Evolutionary conservation across 2,113 vertebrate genomes (phyloP), one percentile per base, ranked within the genome.

Genomic region (Sander lucioperca): DNA sequence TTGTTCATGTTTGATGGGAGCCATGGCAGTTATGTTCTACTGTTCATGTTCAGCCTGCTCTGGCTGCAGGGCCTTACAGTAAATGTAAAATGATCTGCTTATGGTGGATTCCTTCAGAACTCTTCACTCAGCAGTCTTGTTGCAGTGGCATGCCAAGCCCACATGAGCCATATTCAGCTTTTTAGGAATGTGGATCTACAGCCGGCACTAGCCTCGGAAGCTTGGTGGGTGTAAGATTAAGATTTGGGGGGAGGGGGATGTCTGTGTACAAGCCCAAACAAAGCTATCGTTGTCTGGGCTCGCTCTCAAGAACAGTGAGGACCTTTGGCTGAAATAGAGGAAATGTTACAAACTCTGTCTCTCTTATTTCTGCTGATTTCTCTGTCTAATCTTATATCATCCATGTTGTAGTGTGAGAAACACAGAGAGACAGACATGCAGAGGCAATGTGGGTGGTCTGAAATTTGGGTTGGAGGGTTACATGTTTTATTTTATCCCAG

Each of bases 191-290:
- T 86, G 80, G 82, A 87, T 91, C 80, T 67, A 83, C 15, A 58
- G 89, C 82, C 81, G 86, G 85, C 82, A 51, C 85, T 80, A 83
- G 87, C 83, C 69, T 87, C 16, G 47, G 79, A 91, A 69, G 87
- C 83, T 86, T 80, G 83, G 90, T 91, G 89, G 90, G 90, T 78
- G 82, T 86, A 83, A 77, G 78, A 85, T 86, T n/a, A 53, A 87
- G 91, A 85, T 82, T 47, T 74, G 56, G 81, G 82, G 88, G 88
- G 90, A 89, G 62, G 78, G 88, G 86, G 89, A 92, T 94, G 94
- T 93, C 93, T 93, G 93, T 74, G 90, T 77, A 91, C 92, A 93
- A 94, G 74, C 45, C 80, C 1, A 80, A 92, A 95, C 94, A 94
- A 94, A 94, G 93, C 87, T 82, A 76, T 61, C 85, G 76, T 94